A percentile compares a stretch with the other conserved stretches of the same genome.
These are phyloP conservation scores for Spea hammondii DNA, from an alignment of 2,797 vertebrate genomes.

Conservation along the genomic window DNA sequence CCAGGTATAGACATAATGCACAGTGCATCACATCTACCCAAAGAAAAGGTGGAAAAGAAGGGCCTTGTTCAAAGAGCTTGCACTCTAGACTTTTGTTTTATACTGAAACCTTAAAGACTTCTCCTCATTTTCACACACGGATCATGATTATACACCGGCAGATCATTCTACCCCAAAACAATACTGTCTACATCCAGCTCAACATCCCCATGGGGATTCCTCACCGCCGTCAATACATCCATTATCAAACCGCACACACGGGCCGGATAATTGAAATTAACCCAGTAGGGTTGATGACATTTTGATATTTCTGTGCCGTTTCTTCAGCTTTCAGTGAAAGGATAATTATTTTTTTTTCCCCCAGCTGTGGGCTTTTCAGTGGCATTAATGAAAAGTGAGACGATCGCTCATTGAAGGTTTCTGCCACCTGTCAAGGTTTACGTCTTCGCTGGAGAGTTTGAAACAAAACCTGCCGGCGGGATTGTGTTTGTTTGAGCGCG, in stretches of 20 bases:
- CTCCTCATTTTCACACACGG: neutral
- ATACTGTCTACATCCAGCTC: neutral
- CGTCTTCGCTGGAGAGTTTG: constrained; percentile 2
- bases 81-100: too few relatives aligned
- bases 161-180: neutral
- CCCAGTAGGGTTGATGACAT: constrained; percentile 34
- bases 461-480: neutral
- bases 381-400: constrained; percentile 16
- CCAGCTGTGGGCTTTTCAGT: constrained; percentile 36
- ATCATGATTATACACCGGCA: neutral
- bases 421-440: constrained; percentile 34
- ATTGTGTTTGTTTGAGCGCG: neutral
- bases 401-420: constrained; percentile 14
- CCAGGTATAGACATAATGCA: too few relatives aligned
- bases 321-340: constrained; percentile 29
- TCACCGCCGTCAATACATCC: constrained; percentile 27
- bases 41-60: too few relatives aligned
- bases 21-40: too few relatives aligned
- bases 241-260: neutral
- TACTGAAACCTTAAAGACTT: neutral
- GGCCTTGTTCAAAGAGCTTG: too few relatives aligned
- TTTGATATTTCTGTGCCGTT: constrained; percentile 39
- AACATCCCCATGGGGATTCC: neutral
- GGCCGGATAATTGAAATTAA: constrained; percentile 34
- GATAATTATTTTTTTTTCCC: constrained; percentile 38